Evolutionary conservation across 1,140 invertebrate genomes (phyloP), one percentile per base, ranked within the genome.

Genomic region (Alviniconcha marisindica): DNA sequence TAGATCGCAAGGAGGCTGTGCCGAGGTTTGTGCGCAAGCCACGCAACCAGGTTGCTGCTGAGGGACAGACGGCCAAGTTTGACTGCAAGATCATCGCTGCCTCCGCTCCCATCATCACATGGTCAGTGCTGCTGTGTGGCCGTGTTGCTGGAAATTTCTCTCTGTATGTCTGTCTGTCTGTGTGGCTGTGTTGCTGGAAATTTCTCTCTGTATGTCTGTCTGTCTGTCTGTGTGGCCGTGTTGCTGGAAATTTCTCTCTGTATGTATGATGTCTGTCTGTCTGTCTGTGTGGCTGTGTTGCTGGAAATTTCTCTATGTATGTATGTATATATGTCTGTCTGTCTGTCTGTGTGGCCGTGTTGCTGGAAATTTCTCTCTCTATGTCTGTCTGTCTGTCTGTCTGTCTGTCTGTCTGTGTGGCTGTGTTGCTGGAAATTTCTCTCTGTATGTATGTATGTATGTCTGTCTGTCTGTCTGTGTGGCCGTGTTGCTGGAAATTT

Each of bases 21-120:
- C 99, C 99, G 28, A 95, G 98, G 92, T 99, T 99, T 94, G 98
- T 99, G 81, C 98, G 99, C 87, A 97, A 97, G 92, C 99, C 99
- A 15, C 96, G 96, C 88, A 98, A 97, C 86, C 97, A 98, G 83
- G 97, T 98, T 94, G 97, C 97, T 82, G 98, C 97, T 92, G 99
- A 99, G 93, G 98, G 98, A 33, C 97, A 99, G 92, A 98, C 97
- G 88, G 98, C 98, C 54, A 98, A 98, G 91, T 98, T 99, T 94
- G 97, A 97, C 89, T 99, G 98, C 92, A 96, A 98, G 86, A 96
- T 99, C 84, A 97, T 99, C 88, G 98, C 98, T 12, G 96, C 97
- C 82, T 98, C 98, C 33, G 95, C 97, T 33, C 97, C 98, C 3
- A 98, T 98, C 15, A 95, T 99, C 51, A 97, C 97, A 33, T 99